phyloP scores from a whole-genome alignment of 1,140 invertebrate genomes.

The Ceratina japonica region DNA sequence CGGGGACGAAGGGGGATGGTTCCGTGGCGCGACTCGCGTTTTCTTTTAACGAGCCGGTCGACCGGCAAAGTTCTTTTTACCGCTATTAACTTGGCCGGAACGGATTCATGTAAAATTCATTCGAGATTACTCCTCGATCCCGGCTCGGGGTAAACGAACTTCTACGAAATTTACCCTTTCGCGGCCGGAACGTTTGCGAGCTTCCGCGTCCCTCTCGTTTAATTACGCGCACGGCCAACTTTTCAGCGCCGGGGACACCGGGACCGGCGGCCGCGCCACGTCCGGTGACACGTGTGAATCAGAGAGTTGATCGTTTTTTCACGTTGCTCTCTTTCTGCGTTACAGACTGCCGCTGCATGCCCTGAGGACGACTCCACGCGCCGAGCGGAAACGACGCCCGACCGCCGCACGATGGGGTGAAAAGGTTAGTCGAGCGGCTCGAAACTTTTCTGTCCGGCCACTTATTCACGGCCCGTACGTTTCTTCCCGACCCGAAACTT shows the following conservation, averaged over 20 bases:
- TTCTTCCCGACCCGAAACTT: background rate
- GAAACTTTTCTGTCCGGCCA: conserved; percentile 9
- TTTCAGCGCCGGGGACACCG: too few species aligned
- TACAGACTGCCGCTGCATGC: conserved; percentile 34
- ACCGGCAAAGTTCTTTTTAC: conserved; percentile 68
- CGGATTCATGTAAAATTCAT: conserved; percentile 73
- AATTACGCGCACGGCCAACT: background rate
- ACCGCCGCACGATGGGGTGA: conserved; percentile 53
- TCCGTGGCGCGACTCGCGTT: conserved; percentile 25
- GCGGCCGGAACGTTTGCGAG: conserved; percentile 27
- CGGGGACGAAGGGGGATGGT: background rate
- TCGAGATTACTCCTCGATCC: conserved; percentile 49
- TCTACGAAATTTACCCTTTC: conserved; percentile 66
- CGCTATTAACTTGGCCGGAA: conserved; percentile 64
- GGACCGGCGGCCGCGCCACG: too few species aligned
- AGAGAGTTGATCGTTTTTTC: background rate
- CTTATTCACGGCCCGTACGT: background rate
- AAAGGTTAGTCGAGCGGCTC: conserved; percentile 44
- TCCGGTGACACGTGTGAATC: background rate
- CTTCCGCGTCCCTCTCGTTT: background rate
- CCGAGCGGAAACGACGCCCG: conserved; percentile 10
- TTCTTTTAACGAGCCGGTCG: conserved; percentile 63
- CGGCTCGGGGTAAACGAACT: conserved; percentile 53
- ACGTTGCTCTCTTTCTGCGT: conserved; percentile 6
- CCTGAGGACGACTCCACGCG: conserved; percentile 17